Evolutionary conservation across 1,140 invertebrate species (phyloP).

Genomic region (Nasonia longicornis): DNA sequence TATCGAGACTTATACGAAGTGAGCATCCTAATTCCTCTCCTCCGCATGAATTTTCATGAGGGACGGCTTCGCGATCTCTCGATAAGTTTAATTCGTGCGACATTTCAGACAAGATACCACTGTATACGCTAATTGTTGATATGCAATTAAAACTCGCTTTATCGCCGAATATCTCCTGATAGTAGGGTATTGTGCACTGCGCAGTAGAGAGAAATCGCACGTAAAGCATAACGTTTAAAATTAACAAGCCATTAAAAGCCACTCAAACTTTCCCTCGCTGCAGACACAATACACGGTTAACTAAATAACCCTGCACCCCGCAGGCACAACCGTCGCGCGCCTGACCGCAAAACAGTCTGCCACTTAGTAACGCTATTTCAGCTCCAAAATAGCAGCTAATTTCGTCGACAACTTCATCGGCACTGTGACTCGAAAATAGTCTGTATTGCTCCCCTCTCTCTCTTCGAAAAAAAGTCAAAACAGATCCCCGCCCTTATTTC

Average conservation of each 20-base stretch:
- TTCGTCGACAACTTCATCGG: slow-evolving; percentile 25
- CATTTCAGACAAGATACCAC: not conserved
- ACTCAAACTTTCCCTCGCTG: not conserved
- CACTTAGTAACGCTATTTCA: slow-evolving; percentile 32
- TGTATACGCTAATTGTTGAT: not conserved
- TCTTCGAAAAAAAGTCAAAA: not conserved
- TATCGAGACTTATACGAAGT: slow-evolving; percentile 2
- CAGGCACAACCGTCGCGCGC: too few relatives aligned
- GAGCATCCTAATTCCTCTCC: slow-evolving; percentile 2
- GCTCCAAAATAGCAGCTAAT: not conserved
- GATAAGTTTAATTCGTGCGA: not conserved
- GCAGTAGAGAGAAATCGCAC: not conserved
- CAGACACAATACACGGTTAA: too few relatives aligned
- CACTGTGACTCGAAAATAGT: not conserved
- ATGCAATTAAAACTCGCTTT: not conserved
- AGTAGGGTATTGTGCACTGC: not conserved
- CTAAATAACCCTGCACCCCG: too few relatives aligned
- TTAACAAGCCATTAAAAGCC: not conserved
- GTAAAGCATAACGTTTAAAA: not conserved
- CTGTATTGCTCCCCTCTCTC: not conserved
- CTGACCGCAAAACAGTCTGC: slow-evolving; percentile 4
- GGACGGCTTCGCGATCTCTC: not conserved
- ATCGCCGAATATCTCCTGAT: not conserved
- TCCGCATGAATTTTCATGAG: slow-evolving; percentile 15
- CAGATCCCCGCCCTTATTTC: not conserved